Evolutionary conservation across 2,888 invertebrate genomes (phyloP).

Genomic region (Dolichomitus sp.): DNA sequence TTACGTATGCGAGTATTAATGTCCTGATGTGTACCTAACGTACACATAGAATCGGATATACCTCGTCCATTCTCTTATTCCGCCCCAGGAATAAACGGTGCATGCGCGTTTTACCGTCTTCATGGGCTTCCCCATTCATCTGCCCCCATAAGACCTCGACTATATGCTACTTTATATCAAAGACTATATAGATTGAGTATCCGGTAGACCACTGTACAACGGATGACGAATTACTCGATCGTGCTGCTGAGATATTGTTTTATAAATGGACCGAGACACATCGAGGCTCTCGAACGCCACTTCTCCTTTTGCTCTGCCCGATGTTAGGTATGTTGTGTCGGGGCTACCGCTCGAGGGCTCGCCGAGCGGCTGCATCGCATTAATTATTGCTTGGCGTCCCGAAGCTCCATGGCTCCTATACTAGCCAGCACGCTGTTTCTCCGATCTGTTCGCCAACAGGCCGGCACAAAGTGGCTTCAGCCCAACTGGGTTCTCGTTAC

Average conservation of each 20-base stretch:
- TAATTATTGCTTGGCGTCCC: constrained; percentile 53
- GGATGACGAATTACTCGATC: constrained; percentile 72
- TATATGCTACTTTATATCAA: constrained; percentile 10
- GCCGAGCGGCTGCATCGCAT: constrained; percentile 42
- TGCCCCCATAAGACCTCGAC: constrained; percentile 6
- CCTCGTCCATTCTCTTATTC: background rate
- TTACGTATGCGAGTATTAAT: background rate
- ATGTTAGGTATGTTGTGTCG: constrained; percentile 40
- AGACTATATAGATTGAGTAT: constrained; percentile 15
- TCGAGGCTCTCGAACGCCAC: constrained; percentile 58
- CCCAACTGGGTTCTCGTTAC: constrained; percentile 1
- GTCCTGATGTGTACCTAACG: background rate
- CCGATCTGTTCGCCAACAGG: constrained; percentile 19
- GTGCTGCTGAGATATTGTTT: constrained; percentile 70
- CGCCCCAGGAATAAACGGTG: background rate
- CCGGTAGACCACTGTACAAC: constrained; percentile 30
- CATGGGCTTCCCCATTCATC: constrained; percentile 1
- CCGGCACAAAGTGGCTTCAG: constrained; percentile 8
- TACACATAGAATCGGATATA: constrained; percentile 1
- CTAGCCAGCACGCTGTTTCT: constrained; percentile 25
- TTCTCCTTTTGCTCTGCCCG: constrained; percentile 34
- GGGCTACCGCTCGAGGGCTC: constrained; percentile 53
- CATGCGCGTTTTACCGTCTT: constrained; percentile 26
- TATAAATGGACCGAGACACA: constrained; percentile 73
- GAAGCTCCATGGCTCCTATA: constrained; percentile 12